Evolutionary conservation across 2,797 vertebrate genomes (phyloP).

Genomic region (Xerus rutilus): DNA sequence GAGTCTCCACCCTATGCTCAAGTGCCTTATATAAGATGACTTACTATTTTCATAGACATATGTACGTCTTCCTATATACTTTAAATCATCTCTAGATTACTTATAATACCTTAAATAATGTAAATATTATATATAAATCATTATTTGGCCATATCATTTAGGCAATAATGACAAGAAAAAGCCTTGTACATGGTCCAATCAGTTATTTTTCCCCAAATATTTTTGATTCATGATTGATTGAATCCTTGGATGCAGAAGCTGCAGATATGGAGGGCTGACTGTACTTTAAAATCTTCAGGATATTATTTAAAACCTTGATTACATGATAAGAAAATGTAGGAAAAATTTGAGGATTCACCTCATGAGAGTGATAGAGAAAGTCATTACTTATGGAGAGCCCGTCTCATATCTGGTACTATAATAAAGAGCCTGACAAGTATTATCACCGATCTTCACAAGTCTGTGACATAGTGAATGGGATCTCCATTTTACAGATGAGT

Average conservation of each 20-base stretch:
- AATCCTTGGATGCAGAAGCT: not conserved
- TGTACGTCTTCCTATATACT: not conserved
- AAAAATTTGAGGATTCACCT: conserved; percentile 1
- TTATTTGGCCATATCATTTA: not conserved
- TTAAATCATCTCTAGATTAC: not conserved
- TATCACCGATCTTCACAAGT: not conserved
- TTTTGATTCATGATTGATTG: not conserved
- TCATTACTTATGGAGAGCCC: not conserved
- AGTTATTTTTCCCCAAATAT: not conserved
- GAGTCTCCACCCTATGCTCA: not conserved
- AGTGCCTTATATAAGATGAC: no score
- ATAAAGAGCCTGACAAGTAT: not conserved
- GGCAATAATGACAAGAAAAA: not conserved
- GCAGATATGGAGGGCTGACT: not conserved
- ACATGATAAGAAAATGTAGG: conserved; percentile 12
- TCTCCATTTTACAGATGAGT: not conserved
- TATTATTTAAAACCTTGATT: conserved; percentile 33
- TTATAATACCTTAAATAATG: not conserved
- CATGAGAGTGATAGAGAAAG: not conserved
- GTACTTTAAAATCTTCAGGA: not conserved
- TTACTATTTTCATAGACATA: no score
- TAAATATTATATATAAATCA: not conserved
- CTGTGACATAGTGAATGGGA: not conserved
- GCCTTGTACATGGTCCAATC: not conserved
- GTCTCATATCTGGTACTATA: not conserved